Evolutionary conservation across 2,113 vertebrate species (phyloP).

Genomic region (Heterotilapia buettikoferi): DNA sequence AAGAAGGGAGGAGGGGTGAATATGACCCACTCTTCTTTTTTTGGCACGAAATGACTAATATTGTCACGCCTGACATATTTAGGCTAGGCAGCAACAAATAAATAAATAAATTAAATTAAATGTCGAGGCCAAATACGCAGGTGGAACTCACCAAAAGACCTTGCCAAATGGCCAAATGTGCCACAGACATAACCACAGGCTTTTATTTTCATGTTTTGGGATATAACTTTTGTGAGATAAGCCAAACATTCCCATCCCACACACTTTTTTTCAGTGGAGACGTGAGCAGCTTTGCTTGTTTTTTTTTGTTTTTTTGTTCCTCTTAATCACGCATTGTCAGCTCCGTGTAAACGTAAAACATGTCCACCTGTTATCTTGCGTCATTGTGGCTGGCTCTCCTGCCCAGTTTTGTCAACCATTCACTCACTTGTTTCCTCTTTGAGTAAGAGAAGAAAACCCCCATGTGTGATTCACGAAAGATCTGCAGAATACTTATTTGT

Average conservation of each 20-base stretch:
- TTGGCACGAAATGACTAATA: constrained; percentile 53
- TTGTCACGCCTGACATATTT: constrained; percentile 55
- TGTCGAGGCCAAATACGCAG: not conserved
- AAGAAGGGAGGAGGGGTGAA: constrained; percentile 8
- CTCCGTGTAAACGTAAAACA: not conserved
- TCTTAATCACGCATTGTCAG: not conserved
- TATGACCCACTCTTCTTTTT: constrained; percentile 55
- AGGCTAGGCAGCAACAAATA: constrained; percentile 7
- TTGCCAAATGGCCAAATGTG: not conserved
- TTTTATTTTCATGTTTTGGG: not conserved
- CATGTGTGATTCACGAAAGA: not conserved
- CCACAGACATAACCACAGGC: not conserved
- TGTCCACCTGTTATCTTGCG: constrained; percentile 1
- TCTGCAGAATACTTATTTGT: not conserved
- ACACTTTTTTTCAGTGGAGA: not conserved
- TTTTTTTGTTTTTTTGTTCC: not conserved
- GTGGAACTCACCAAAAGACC: not conserved
- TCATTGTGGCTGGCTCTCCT: not conserved
- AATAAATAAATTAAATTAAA: not conserved
- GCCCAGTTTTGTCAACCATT: not conserved
- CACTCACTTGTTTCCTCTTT: not conserved
- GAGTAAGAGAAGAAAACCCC: not conserved
- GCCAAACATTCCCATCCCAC: not conserved
- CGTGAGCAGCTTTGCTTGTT: not conserved
- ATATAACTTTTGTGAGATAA: not conserved